phyloP scores from a whole-genome alignment of 2,888 invertebrate species.

The Epicampocera succincta region DNA sequence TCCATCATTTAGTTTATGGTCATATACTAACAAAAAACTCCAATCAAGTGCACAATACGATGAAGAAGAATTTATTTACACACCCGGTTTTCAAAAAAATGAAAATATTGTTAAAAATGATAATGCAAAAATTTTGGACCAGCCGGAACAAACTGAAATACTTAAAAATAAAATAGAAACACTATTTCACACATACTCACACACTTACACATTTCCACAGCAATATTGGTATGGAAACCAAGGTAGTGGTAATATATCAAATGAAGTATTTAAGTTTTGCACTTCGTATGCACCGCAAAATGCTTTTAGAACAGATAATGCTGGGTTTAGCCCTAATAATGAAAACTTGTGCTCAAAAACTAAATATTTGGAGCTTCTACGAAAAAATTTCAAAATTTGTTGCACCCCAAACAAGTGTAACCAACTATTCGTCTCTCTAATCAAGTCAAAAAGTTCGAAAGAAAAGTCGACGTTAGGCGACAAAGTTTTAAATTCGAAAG shows the following conservation, averaged over 20 bases:
- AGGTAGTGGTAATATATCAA: conserved; percentile 51
- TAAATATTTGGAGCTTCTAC: conserved; percentile 28
- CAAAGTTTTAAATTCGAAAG: conserved; percentile 65
- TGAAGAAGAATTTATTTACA: background rate
- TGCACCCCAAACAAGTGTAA: conserved; percentile 70
- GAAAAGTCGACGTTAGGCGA: conserved; percentile 1
- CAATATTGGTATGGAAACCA: conserved; percentile 1
- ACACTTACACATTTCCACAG: conserved; percentile 32
- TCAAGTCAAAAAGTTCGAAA: conserved; percentile 29
- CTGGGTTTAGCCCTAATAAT: background rate
- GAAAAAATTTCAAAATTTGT: conserved; percentile 31
- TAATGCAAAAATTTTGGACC: conserved; percentile 2
- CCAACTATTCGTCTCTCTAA: conserved; percentile 64
- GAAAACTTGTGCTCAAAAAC: conserved; percentile 2
- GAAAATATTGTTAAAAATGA: background rate
- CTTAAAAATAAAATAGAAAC: conserved; percentile 65
- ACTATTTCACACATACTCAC: conserved; percentile 33
- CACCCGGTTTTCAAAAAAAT: no score
- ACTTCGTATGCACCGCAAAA: background rate
- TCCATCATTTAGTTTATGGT: conserved; percentile 33
- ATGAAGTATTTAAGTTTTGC: conserved; percentile 11
- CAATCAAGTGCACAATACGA: conserved; percentile 44
- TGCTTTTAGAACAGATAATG: background rate
- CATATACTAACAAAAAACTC: conserved; percentile 43
- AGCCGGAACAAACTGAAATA: conserved; percentile 56